Evolutionary conservation across 2,113 vertebrate genomes (phyloP).

Genomic region (Alectura lathami): DNA sequence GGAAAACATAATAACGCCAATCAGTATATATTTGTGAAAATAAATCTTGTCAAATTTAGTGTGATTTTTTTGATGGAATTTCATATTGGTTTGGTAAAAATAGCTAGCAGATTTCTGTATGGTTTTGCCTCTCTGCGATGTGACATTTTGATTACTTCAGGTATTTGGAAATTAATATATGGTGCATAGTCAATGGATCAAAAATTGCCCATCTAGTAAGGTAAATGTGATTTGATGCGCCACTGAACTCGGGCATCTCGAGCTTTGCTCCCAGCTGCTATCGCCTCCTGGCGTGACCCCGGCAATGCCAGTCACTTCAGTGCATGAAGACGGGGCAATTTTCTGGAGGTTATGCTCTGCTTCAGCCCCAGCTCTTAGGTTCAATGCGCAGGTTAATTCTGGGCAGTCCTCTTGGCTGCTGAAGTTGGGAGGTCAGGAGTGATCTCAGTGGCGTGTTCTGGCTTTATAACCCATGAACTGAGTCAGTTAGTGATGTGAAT

Average conservation of each 20-base stretch:
- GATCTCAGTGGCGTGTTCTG: constrained; percentile 17
- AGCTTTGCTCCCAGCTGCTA: background rate
- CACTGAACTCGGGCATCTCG: background rate
- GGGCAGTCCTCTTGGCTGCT: background rate
- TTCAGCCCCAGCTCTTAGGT: background rate
- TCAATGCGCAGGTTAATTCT: background rate
- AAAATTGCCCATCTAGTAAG: background rate
- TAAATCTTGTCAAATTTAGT: constrained; percentile 30
- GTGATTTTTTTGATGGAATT: background rate
- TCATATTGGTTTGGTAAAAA: constrained; percentile 10
- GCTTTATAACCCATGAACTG: constrained; percentile 19
- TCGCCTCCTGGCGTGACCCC: accelerated
- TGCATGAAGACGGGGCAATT: background rate
- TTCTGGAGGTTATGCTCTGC: background rate
- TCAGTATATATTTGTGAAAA: constrained; percentile 47
- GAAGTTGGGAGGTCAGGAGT: background rate
- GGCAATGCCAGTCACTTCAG: background rate
- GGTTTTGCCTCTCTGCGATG: background rate
- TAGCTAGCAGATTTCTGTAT: background rate
- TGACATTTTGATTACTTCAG: background rate
- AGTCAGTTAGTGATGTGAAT: constrained; percentile 7
- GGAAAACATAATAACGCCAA: constrained; percentile 48
- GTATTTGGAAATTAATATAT: background rate
- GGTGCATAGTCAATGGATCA: background rate
- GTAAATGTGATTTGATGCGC: background rate